Percentiles rank a stretch among this genome's conserved stretches.
Evolutionary conservation across 2,888 invertebrate species (phyloP).

Genomic region (Drosophila multiciliata): DNA sequence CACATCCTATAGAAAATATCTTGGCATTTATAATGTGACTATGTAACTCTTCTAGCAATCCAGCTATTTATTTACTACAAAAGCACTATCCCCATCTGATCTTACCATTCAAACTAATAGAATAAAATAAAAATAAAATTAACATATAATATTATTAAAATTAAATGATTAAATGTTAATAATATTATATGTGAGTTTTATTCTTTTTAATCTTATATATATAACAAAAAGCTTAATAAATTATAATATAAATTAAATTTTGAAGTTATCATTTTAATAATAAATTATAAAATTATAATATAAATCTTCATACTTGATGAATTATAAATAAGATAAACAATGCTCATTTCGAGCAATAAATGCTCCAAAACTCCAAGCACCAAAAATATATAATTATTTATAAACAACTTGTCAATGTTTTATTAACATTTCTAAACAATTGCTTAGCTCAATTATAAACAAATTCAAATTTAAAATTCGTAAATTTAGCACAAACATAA

Average conservation of each 20-base stretch:
- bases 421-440: not conserved
- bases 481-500: slow-evolving; percentile 37
- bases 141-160: too few relatives aligned
- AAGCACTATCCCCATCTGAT: not conserved
- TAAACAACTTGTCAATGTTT: not conserved
- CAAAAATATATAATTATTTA: too few relatives aligned
- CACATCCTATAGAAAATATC: too few relatives aligned
- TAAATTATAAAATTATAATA: too few relatives aligned
- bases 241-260: not conserved
- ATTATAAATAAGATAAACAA: not conserved
- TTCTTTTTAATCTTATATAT: not conserved
- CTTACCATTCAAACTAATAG: too few relatives aligned
- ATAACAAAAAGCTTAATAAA: not conserved
- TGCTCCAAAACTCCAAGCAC: not conserved
- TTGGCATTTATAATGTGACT: too few relatives aligned
- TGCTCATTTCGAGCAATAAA: too few relatives aligned
- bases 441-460: not conserved
- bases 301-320: not conserved
- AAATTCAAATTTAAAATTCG: not conserved
- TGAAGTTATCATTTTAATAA: too few relatives aligned
- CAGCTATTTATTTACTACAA: not conserved
- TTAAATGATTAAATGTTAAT: too few relatives aligned
- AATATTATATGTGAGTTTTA: too few relatives aligned
- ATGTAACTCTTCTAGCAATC: too few relatives aligned
- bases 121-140: too few relatives aligned